Conservation (phyloP, 2,888 invertebrate species). For the Argyresthia albistria region DNA sequence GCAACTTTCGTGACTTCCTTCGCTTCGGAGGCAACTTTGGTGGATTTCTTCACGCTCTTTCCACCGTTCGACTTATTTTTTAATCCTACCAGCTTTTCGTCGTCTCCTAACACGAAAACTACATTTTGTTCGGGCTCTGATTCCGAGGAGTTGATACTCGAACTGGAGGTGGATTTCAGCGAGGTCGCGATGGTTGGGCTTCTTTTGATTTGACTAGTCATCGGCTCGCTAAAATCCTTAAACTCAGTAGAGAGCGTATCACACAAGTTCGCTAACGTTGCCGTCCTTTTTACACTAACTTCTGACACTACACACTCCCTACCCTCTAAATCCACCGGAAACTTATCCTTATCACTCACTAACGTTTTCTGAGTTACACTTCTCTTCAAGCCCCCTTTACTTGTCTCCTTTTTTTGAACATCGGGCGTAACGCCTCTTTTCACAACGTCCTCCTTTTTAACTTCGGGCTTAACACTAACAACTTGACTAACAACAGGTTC, state of each 20-base stretch:
- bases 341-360: too few relatives aligned
- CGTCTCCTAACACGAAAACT: constrained; percentile 80
- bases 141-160: constrained; percentile 47
- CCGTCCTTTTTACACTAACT: constrained; percentile 35
- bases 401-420: too few relatives aligned
- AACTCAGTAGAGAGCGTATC: constrained; percentile 48
- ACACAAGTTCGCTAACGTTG: constrained; percentile 44
- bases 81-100: constrained; percentile 77
- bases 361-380: constrained; percentile 17
- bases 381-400: constrained; percentile 17
- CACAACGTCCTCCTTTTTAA: background rate
- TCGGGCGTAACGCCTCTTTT: too few relatives aligned
- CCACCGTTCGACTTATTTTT: constrained; percentile 67
- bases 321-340: constrained; percentile 11
- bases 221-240: constrained; percentile 19
- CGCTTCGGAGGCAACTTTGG: constrained; percentile 32
- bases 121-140: constrained; percentile 57
- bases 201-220: constrained; percentile 31
- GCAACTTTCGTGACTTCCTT: constrained; percentile 17
- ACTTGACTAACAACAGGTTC: background rate
- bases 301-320: constrained; percentile 25
- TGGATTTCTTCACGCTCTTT: constrained; percentile 53
- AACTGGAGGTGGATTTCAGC: constrained; percentile 38
- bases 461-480: background rate
- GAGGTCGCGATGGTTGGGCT: constrained; percentile 42